Percentiles rank a stretch among this genome's conserved stretches.
Evolutionary conservation across 2,797 vertebrate species (phyloP).

Genomic region (Echeneis naucrates): DNA sequence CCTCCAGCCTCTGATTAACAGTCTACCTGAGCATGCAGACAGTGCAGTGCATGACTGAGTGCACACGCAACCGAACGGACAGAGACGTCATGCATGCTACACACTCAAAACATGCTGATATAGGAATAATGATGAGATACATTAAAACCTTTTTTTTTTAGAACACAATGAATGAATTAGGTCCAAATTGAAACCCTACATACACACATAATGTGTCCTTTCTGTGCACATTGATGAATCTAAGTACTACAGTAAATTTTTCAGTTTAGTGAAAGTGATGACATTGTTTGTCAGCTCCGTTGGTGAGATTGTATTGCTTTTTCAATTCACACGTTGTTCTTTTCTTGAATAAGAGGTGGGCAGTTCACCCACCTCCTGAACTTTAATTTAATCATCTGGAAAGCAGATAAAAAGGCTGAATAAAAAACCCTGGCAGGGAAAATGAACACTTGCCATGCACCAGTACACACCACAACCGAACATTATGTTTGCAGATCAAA

Average conservation of each 20-base stretch:
- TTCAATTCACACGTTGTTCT: conserved; percentile 27
- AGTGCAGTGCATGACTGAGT: conserved; percentile 31
- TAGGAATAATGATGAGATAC: conserved; percentile 14
- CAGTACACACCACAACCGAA: not conserved
- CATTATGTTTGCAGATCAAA: conserved; percentile 24
- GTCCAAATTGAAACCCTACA: not conserved
- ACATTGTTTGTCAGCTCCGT: conserved; percentile 1
- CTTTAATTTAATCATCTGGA: conserved; percentile 26
- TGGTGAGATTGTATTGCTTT: not conserved
- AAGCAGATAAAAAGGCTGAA: conserved; percentile 20
- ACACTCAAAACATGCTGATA: conserved; percentile 35
- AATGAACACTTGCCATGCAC: not conserved
- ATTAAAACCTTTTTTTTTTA: conserved; percentile 9
- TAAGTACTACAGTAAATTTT: not conserved
- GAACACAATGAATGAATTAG: conserved; percentile 3
- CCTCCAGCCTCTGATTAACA: conserved; percentile 60
- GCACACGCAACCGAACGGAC: conserved; percentile 29
- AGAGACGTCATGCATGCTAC: conserved; percentile 60
- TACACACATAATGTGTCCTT: not conserved
- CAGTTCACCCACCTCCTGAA: conserved; percentile 4
- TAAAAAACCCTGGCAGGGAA: conserved; percentile 25
- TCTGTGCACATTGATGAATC: conserved; percentile 3
- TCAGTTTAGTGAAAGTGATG: not conserved
- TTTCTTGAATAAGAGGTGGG: conserved; percentile 17
- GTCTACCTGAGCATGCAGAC: conserved; percentile 54